A percentile compares a stretch with the other conserved stretches of the same genome.
These are phyloP conservation scores for Drosophila setosimentum DNA, from an alignment of 2,888 invertebrate species.

Conservation along the genomic window DNA sequence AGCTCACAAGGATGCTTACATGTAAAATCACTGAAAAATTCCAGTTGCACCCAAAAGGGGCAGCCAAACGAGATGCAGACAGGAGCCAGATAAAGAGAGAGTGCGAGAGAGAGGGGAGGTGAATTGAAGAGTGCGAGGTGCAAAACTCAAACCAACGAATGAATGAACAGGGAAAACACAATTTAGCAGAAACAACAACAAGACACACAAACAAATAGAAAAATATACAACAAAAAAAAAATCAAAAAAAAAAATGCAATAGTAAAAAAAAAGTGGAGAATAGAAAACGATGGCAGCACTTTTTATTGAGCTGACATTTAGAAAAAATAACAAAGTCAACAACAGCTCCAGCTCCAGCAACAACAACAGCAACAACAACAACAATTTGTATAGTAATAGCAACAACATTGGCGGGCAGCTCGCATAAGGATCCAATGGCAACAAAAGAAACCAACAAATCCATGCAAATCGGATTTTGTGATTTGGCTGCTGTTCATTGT, in stretches of 20 bases:
- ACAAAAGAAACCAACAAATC: slow-evolving; percentile 82
- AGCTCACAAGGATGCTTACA: slow-evolving; percentile 83
- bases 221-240: slow-evolving; percentile 42
- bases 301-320: slow-evolving; percentile 82
- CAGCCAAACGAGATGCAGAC: slow-evolving; percentile 13
- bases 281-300: slow-evolving; percentile 58
- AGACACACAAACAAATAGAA: slow-evolving; percentile 68
- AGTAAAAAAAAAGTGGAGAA: slow-evolving; percentile 25
- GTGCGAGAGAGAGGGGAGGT: neutral
- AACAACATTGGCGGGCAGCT: slow-evolving; percentile 59
- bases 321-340: slow-evolving; percentile 81
- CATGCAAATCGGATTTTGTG: slow-evolving; percentile 84
- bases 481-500: slow-evolving; percentile 68
- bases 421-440: slow-evolving; percentile 73
- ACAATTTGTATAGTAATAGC: slow-evolving; percentile 57
- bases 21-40: slow-evolving; percentile 82
- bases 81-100: neutral
- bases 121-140: slow-evolving; percentile 15
- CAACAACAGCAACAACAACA: slow-evolving; percentile 34
- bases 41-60: slow-evolving; percentile 39
- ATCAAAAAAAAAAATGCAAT: slow-evolving; percentile 12
- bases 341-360: slow-evolving; percentile 48
- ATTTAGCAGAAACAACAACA: slow-evolving; percentile 74
- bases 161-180: slow-evolving; percentile 83
- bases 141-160: slow-evolving; percentile 62